Conservation (phyloP, 2,888 invertebrate species). For the Caenorhabditis auriculariae region DNA sequence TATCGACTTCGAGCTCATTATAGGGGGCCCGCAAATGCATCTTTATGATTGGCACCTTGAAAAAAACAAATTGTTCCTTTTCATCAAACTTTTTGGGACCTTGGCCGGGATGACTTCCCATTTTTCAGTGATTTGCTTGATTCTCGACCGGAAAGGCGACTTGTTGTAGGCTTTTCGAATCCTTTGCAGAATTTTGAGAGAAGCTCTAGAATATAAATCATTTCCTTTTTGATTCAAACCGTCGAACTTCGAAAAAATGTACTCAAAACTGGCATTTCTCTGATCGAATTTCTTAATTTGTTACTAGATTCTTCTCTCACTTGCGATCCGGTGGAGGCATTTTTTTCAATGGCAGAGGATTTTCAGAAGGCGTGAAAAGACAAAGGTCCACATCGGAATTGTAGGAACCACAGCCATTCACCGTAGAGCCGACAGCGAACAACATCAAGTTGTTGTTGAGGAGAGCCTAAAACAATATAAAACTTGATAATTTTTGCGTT, state of each 20-base stretch:
- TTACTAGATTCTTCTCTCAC: too few species aligned
- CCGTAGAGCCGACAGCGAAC: slow-evolving; percentile 57
- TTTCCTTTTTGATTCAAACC: not conserved
- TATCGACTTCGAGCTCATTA: slow-evolving; percentile 54
- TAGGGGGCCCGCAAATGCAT: slow-evolving; percentile 35
- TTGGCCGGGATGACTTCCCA: slow-evolving; percentile 21
- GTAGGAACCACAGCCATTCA: slow-evolving; percentile 61
- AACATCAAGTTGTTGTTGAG: too few species aligned
- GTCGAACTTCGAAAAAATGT: too few species aligned
- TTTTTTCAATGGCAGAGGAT: too few species aligned
- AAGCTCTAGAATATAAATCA: not conserved
- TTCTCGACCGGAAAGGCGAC: not conserved
- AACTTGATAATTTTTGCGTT: too few species aligned
- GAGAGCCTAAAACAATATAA: too few species aligned
- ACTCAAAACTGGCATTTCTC: too few species aligned
- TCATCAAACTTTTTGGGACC: slow-evolving; percentile 2
- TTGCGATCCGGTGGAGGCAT: too few species aligned
- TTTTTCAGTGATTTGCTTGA: slow-evolving; percentile 1
- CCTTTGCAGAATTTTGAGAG: slow-evolving; percentile 3
- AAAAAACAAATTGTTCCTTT: not conserved
- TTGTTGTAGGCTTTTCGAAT: slow-evolving; percentile 2
- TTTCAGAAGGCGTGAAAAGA: slow-evolving; percentile 24
- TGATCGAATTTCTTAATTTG: too few species aligned
- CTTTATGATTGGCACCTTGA: slow-evolving; percentile 54
- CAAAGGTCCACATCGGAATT: slow-evolving; percentile 63